Percentiles rank a stretch among this genome's conserved stretches.
Evolutionary conservation across 2,888 invertebrate species (phyloP).

Genomic region (Altica lythri): DNA sequence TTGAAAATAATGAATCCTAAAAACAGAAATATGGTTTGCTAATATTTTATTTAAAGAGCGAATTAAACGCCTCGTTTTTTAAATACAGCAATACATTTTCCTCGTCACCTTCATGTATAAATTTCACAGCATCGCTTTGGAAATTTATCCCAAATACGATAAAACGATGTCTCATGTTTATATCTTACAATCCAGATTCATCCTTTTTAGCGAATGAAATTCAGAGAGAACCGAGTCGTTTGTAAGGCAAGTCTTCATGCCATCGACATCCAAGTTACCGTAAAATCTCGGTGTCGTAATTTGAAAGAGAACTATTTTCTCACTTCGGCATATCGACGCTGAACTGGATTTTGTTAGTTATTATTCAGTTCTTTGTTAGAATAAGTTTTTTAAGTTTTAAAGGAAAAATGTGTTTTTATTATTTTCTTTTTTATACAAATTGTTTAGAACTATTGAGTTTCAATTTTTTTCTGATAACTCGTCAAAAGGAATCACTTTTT

Average conservation of each 20-base stretch:
- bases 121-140: constrained; percentile 17
- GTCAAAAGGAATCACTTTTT: too few species aligned
- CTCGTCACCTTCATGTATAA: constrained; percentile 5
- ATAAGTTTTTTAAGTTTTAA: not conserved
- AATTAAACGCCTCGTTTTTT: too few species aligned
- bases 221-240: constrained; percentile 17
- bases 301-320: constrained; percentile 25
- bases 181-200: constrained; percentile 35
- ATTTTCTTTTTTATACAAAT: too few species aligned
- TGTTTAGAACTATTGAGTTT: too few species aligned
- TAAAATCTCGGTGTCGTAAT: constrained; percentile 36
- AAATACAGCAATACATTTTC: too few species aligned
- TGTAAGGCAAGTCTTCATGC: too few species aligned
- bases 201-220: constrained; percentile 30
- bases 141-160: constrained; percentile 31
- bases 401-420: too few species aligned
- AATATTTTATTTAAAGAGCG: too few species aligned
- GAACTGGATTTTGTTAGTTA: constrained; percentile 23
- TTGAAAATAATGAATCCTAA: too few species aligned
- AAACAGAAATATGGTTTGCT: too few species aligned
- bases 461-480: too few species aligned
- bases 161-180: constrained; percentile 28
- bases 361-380: constrained; percentile 24
- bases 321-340: constrained; percentile 26
- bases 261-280: constrained; percentile 18